Percentiles rank a stretch among this genome's conserved stretches.
These are phyloP conservation scores for Microdon myrmicae DNA, from an alignment of 2,888 invertebrate genomes.

Conservation along the genomic window DNA sequence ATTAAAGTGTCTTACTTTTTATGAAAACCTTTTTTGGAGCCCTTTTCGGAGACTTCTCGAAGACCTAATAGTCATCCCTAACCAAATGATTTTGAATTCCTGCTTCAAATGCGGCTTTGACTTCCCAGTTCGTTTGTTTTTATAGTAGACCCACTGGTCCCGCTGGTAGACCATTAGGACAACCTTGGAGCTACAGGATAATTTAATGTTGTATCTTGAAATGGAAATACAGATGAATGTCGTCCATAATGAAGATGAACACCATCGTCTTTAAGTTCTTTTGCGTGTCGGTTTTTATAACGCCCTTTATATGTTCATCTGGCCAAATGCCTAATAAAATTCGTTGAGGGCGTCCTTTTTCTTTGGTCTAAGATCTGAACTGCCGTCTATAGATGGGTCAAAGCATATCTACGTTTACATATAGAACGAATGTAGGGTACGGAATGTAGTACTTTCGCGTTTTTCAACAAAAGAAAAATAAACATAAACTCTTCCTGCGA, in stretches of 20 bases:
- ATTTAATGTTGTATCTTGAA: conserved; percentile 74
- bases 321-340: conserved; percentile 93
- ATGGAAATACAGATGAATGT: conserved; percentile 70
- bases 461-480: no score
- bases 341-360: conserved; percentile 88
- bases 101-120: no score
- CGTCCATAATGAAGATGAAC: conserved; percentile 71
- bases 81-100: no score
- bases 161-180: conserved; percentile 70
- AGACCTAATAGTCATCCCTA: no score
- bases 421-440: conserved; percentile 92
- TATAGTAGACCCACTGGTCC: conserved; percentile 70
- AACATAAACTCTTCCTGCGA: no score
- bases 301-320: conserved; percentile 92
- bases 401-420: conserved; percentile 93
- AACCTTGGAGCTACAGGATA: conserved; percentile 70
- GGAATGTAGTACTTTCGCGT: conserved; percentile 95
- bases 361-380: conserved; percentile 90
- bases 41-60: no score
- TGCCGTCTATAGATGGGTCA: conserved; percentile 90
- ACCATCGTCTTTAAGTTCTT: conserved; percentile 80
- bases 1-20: no score
- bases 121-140: no score
- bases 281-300: conserved; percentile 89
- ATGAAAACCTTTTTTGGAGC: no score